phyloP scores from a whole-genome alignment of 2,797 vertebrate genomes.

The Euthynnus affinis region DNA sequence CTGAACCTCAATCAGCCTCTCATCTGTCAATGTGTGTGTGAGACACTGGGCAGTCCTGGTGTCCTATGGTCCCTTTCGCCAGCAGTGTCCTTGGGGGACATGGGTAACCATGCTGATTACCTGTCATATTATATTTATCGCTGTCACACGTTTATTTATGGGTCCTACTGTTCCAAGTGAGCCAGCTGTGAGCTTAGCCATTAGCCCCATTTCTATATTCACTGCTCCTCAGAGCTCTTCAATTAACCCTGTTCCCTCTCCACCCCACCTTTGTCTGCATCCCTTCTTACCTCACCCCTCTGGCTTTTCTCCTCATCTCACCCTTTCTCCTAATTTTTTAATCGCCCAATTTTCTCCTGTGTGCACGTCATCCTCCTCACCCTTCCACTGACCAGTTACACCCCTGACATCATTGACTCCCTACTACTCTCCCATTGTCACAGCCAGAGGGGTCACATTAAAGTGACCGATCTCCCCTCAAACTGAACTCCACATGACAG shows the following conservation, averaged over 20 bases:
- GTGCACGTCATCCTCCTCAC: constrained; percentile 40
- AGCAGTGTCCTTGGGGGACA: constrained; percentile 65
- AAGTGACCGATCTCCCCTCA: constrained; percentile 59
- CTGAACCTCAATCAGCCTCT: constrained; percentile 43
- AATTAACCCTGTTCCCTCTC: constrained; percentile 42
- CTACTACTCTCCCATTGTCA: constrained; percentile 21
- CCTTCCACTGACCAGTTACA: constrained; percentile 34
- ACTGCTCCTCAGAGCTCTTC: constrained; percentile 8
- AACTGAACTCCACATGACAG: constrained; percentile 8
- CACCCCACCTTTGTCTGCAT: constrained; percentile 14
- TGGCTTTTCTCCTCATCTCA: constrained; percentile 20
- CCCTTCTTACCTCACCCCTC: neutral
- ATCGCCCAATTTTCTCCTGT: neutral
- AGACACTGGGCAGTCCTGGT: constrained; percentile 31
- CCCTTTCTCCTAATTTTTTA: neutral
- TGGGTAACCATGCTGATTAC: constrained; percentile 69
- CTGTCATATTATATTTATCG: constrained; percentile 79
- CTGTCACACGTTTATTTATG: constrained; percentile 76
- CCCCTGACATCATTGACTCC: constrained; percentile 22
- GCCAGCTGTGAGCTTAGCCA: constrained; percentile 50
- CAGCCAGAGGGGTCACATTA: constrained; percentile 48
- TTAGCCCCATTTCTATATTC: constrained; percentile 46
- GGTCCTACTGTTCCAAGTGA: constrained; percentile 42
- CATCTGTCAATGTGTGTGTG: constrained; percentile 57
- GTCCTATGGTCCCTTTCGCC: constrained; percentile 38